phyloP scores from a whole-genome alignment of 1,140 invertebrate species.

The Adoxophyes honmai region DNA sequence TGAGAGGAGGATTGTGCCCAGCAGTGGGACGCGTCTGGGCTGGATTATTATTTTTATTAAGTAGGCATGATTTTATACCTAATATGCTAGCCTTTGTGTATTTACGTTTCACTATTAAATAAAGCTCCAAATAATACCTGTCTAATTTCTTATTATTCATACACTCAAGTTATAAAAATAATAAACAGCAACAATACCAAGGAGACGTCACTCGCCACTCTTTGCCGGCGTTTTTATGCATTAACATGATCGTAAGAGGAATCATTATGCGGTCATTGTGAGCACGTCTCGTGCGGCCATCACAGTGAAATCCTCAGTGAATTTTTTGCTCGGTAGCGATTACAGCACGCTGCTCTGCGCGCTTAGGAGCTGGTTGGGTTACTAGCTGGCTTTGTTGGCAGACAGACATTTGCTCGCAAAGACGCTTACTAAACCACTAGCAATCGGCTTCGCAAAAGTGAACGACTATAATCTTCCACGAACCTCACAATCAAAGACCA shows the following conservation, averaged over 20 bases:
- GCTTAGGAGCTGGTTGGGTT: constrained; percentile 44
- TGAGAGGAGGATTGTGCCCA: too few relatives aligned
- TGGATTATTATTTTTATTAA: too few relatives aligned
- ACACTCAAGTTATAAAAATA: constrained; percentile 18
- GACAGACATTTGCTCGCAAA: constrained; percentile 14
- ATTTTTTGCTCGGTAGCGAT: constrained; percentile 59
- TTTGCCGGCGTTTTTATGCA: neutral
- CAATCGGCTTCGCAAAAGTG: constrained; percentile 25
- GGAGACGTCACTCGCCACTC: neutral
- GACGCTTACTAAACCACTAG: constrained; percentile 26
- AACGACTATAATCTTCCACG: neutral
- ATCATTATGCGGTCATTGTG: constrained; percentile 36
- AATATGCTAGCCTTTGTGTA: too few relatives aligned
- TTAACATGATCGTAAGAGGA: neutral
- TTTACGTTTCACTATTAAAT: too few relatives aligned
- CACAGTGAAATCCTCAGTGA: constrained; percentile 42
- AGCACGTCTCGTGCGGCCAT: constrained; percentile 30
- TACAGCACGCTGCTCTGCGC: constrained; percentile 40
- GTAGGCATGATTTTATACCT: too few relatives aligned
- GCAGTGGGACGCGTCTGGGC: too few relatives aligned
- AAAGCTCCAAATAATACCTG: too few relatives aligned
- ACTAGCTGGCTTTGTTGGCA: constrained; percentile 37
- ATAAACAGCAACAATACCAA: constrained; percentile 10
- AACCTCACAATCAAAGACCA: too few relatives aligned
- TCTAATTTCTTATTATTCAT: too few relatives aligned